Evolutionary conservation across 2,797 vertebrate genomes (phyloP), one percentile per base, ranked within the genome.

Genomic region (Falco berigora): DNA sequence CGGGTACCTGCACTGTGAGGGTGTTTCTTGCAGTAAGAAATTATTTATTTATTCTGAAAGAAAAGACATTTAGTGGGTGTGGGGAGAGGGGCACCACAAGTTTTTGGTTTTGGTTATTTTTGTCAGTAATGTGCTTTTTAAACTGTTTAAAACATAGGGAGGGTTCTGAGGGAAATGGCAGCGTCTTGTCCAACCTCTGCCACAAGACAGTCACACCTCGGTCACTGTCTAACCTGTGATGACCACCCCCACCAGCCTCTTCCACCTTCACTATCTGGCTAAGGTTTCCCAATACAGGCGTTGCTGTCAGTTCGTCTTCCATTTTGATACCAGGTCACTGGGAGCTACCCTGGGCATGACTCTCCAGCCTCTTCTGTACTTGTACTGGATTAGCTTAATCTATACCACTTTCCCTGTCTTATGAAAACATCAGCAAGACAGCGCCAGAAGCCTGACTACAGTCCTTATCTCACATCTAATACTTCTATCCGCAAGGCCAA

Each of bases 391-490:
- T 88, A 93, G 19, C 24, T 88, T 88, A 81, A 92, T 56, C 80
- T 49, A 25, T 20, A 66, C 20, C 22, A 66, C 77, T 95, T 92
- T 90, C 80, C 50, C 73, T 52, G 22, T 27, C 0, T 79, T 73
- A 47, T 0, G 3, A 72, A 83, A 86, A n/a, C 68, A 44, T 56
- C 34, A 6, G 46, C 58, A 88, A 73, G 38, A 36, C 1, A 0
- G 47, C 0, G 0, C 73, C 88, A 78, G 86, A 88, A 92, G 75
- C 34, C 36, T 40, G 75, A 55, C 58, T 73, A 28, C 59, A 47
- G 59, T 38, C 69, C 30, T 92, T 86, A 76, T 89, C 92, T 89
- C 91, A 17, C 67, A 79, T 93, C 73, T 92, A 88, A 93, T 86
- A 66, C 80, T 82, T 86, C 59, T 24, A 25, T 90, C 55, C 1